Conservation (phyloP, 2,797 vertebrate species). For the Chromis chromis region DNA sequence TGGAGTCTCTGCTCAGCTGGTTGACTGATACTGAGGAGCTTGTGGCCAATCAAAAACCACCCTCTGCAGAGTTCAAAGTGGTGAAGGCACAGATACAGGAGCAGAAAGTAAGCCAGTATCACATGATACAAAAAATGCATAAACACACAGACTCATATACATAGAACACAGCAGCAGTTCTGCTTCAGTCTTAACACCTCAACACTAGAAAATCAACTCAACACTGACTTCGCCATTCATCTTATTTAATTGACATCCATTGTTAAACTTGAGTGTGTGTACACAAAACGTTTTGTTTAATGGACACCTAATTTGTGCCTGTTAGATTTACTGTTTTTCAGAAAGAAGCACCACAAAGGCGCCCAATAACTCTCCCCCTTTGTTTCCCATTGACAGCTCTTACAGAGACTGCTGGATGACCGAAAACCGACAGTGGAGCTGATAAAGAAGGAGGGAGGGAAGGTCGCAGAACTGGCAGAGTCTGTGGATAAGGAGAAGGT, state of each 20-base stretch:
- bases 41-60: slow-evolving; percentile 95
- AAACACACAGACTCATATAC: no score
- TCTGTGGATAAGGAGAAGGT: slow-evolving; percentile 93
- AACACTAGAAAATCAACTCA: slow-evolving; percentile 7
- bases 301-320: slow-evolving; percentile 53
- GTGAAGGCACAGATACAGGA: slow-evolving; percentile 99
- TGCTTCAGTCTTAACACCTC: slow-evolving; percentile 22
- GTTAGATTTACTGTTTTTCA: slow-evolving; percentile 69
- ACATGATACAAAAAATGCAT: slow-evolving; percentile 15
- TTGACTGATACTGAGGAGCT: slow-evolving; percentile 97
- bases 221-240: slow-evolving; percentile 49
- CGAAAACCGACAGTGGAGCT: slow-evolving; percentile 93
- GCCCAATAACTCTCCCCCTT: slow-evolving; percentile 65
- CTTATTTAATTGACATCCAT: slow-evolving; percentile 60
- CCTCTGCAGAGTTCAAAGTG: slow-evolving; percentile 98
- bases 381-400: slow-evolving; percentile 85
- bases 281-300: slow-evolving; percentile 63
- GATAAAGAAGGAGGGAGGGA: slow-evolving; percentile 95
- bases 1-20: slow-evolving; percentile 98
- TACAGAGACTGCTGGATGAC: slow-evolving; percentile 95
- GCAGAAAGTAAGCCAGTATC: slow-evolving; percentile 90
- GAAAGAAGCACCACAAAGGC: slow-evolving; percentile 32
- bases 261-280: slow-evolving; percentile 53
- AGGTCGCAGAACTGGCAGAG: slow-evolving; percentile 92
- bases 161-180: slow-evolving; percentile 15